Percentiles rank a stretch among this genome's conserved stretches.
phyloP scores from a whole-genome alignment of 2,113 vertebrate species.

The Blennius ocellaris region DNA sequence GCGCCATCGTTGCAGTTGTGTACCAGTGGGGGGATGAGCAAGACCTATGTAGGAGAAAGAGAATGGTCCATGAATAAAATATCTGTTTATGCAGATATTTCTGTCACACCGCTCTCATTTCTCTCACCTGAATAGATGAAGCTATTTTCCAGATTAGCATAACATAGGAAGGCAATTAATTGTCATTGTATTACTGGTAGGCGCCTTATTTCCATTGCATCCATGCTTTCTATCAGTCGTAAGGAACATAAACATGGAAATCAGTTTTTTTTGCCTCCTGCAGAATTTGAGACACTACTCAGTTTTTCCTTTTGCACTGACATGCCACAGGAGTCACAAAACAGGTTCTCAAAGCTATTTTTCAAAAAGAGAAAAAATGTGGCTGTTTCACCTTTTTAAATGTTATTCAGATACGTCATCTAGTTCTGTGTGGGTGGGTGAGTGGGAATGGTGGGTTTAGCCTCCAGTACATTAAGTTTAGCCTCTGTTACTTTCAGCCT shows the following conservation, averaged over 20 bases:
- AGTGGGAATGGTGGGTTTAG: too few relatives aligned
- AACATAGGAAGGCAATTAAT: slow-evolving; percentile 11
- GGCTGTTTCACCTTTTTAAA: not conserved
- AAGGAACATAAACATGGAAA: not conserved
- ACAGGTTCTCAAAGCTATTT: not conserved
- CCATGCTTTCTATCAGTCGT: not conserved
- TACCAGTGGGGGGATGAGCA: slow-evolving; percentile 32
- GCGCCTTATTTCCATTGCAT: not conserved
- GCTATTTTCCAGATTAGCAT: slow-evolving; percentile 27
- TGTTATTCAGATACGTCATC: too few relatives aligned
- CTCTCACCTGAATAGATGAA: slow-evolving; percentile 8
- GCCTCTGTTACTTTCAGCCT: not conserved
- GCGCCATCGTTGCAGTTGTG: slow-evolving; percentile 56
- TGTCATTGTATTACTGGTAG: not conserved
- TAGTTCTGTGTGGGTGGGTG: too few relatives aligned
- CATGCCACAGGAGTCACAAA: not conserved
- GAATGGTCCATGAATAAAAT: slow-evolving; percentile 49
- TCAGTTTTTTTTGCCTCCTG: too few relatives aligned
- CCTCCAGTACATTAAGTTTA: not conserved
- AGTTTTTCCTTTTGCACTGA: not conserved
- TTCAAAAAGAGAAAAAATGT: not conserved
- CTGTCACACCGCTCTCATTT: slow-evolving; percentile 27
- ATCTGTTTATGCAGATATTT: slow-evolving; percentile 3
- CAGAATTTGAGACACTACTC: not conserved
- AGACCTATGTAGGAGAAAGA: slow-evolving; percentile 18